Evolutionary conservation across 1,140 invertebrate genomes (phyloP).

Genomic region (Psilanteris sp.): DNA sequence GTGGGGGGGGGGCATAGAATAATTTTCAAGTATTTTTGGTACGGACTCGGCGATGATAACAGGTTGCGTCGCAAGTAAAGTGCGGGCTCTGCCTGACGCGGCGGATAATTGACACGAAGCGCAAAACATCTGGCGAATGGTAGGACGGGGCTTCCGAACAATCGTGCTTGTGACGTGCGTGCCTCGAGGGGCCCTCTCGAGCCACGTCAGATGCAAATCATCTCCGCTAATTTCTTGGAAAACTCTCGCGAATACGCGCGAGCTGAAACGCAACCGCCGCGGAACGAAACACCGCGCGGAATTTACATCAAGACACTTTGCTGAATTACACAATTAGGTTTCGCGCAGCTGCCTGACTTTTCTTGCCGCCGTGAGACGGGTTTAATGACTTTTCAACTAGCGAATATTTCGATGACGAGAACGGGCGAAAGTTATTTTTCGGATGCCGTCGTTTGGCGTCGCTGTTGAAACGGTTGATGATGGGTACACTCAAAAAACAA

Average conservation of each 20-base stretch:
- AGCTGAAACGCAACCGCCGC: conserved; percentile 31
- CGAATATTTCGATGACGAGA: conserved; percentile 3
- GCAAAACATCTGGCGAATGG: conserved; percentile 68
- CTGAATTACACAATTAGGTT: conserved; percentile 59
- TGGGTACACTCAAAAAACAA: too few relatives aligned
- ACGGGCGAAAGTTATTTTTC: too few relatives aligned
- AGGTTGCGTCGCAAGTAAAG: conserved; percentile 33
- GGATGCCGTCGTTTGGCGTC: too few relatives aligned
- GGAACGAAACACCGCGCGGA: conserved; percentile 18
- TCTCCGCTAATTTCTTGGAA: conserved; percentile 77
- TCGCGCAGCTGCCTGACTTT: conserved; percentile 38
- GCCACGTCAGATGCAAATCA: conserved; percentile 79
- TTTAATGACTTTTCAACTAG: conserved; percentile 45
- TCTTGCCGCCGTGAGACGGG: conserved; percentile 17
- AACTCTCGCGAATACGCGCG: conserved; percentile 71
- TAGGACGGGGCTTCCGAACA: conserved; percentile 59
- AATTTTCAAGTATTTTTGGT: conserved; percentile 36
- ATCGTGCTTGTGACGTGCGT: conserved; percentile 74
- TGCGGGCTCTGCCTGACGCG: conserved; percentile 10
- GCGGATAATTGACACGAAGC: conserved; percentile 59
- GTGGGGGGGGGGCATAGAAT: neutral
- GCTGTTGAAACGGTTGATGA: too few relatives aligned
- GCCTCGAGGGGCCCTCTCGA: conserved; percentile 64
- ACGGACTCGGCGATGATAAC: conserved; percentile 12
- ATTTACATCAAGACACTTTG: conserved; percentile 61